Percentiles rank a stretch among this genome's conserved stretches.
Evolutionary conservation across 2,888 invertebrate genomes (phyloP).

Genomic region (Drosophila cyrtoloma): DNA sequence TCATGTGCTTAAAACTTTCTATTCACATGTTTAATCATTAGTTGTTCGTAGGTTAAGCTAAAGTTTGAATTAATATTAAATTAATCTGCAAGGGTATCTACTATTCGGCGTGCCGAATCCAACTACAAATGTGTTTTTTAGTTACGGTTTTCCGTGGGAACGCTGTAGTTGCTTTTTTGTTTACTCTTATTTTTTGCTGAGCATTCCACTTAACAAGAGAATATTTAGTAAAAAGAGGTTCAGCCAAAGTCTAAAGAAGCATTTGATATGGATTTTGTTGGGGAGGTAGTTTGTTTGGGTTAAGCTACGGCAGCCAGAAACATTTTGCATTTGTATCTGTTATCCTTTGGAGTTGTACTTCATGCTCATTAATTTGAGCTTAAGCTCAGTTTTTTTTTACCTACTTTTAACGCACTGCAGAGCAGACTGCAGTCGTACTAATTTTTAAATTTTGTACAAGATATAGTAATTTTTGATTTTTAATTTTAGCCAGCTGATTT

Average conservation of each 20-base stretch:
- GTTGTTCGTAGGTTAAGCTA: not conserved
- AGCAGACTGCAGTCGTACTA: slow-evolving; percentile 41
- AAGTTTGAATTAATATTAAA: not conserved
- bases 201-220: slow-evolving; percentile 27
- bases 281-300: slow-evolving; percentile 19
- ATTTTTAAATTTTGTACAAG: slow-evolving; percentile 65
- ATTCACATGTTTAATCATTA: not conserved
- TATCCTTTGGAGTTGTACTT: slow-evolving; percentile 55
- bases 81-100: slow-evolving; percentile 31
- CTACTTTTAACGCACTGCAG: slow-evolving; percentile 71
- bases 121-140: not conserved
- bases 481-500: slow-evolving; percentile 51
- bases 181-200: slow-evolving; percentile 6
- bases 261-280: slow-evolving; percentile 35
- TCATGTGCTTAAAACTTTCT: not conserved
- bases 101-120: slow-evolving; percentile 26
- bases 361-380: slow-evolving; percentile 57
- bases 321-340: slow-evolving; percentile 32
- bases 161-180: not conserved
- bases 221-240: slow-evolving; percentile 54
- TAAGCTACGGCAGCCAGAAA: slow-evolving; percentile 48
- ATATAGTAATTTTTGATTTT: slow-evolving; percentile 50
- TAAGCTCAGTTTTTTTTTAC: slow-evolving; percentile 50
- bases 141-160: slow-evolving; percentile 1
- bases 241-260: slow-evolving; percentile 77